Evolutionary conservation across 1,140 invertebrate genomes (phyloP).

Genomic region (Adoxophyes honmai): DNA sequence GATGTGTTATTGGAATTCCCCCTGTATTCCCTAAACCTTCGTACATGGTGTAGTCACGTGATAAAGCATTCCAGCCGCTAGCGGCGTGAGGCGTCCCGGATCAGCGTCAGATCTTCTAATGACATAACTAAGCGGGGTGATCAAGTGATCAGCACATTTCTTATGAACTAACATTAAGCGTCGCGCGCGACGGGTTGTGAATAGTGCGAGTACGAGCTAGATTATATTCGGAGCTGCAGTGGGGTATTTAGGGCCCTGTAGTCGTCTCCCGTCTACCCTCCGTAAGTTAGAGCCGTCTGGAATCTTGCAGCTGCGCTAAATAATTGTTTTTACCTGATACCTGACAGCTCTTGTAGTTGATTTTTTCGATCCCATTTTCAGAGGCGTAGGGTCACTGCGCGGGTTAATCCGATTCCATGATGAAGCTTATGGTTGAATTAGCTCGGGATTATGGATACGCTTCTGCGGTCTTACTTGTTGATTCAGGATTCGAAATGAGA

Average conservation of each 20-base stretch:
- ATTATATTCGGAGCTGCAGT: slow-evolving; percentile 33
- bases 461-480: too few relatives aligned
- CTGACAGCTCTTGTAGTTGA: too few relatives aligned
- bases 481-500: too few relatives aligned
- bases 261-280: slow-evolving; percentile 5
- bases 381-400: too few relatives aligned
- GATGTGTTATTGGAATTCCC: slow-evolving; percentile 13
- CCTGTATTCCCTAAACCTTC: slow-evolving; percentile 12
- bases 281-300: slow-evolving; percentile 23
- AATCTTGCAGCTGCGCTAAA: background rate
- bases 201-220: slow-evolving; percentile 27
- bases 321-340: too few relatives aligned
- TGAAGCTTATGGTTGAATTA: too few relatives aligned
- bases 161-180: slow-evolving; percentile 41
- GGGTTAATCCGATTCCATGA: too few relatives aligned
- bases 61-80: slow-evolving; percentile 10
- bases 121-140: slow-evolving; percentile 26
- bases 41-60: too few relatives aligned
- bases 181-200: slow-evolving; percentile 40
- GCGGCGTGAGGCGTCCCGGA: slow-evolving; percentile 12
- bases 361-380: too few relatives aligned
- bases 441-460: too few relatives aligned
- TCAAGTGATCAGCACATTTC: slow-evolving; percentile 35
- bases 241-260: slow-evolving; percentile 21
- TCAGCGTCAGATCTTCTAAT: background rate